A percentile compares a stretch with the other conserved stretches of the same genome.
Evolutionary conservation across 2,797 vertebrate genomes (phyloP).

Genomic region (Mus spretus): DNA sequence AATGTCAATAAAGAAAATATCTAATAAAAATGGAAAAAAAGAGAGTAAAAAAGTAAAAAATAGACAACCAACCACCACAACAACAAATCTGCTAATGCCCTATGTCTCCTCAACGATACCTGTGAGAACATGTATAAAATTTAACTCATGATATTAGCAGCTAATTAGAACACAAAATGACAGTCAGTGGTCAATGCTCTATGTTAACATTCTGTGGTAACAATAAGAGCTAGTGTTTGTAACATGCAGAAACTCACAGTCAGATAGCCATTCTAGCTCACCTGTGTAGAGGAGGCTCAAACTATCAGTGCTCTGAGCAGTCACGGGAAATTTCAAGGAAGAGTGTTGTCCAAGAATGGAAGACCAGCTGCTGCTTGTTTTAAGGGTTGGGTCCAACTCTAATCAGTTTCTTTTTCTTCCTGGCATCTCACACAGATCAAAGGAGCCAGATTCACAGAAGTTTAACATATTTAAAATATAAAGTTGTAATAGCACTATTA

Average conservation of each 20-base stretch:
- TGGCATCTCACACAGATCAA: not conserved
- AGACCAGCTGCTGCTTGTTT: not conserved
- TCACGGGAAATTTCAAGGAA: not conserved
- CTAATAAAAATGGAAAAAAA: too few relatives aligned
- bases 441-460: not conserved
- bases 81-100: too few relatives aligned
- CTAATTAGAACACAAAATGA: not conserved
- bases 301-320: not conserved
- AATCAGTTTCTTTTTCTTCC: too few relatives aligned
- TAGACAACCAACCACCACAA: not conserved
- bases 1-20: too few relatives aligned
- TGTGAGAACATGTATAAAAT: not conserved
- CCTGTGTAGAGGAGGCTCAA: not conserved
- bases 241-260: not conserved
- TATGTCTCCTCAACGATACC: not conserved
- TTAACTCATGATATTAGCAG: not conserved
- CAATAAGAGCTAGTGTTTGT: not conserved
- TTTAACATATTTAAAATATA: not conserved
- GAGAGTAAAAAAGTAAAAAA: too few relatives aligned
- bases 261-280: not conserved
- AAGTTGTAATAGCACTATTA: not conserved
- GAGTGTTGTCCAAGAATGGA: not conserved
- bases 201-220: not conserved
- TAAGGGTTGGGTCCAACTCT: not conserved
- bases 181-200: not conserved